Base-by-base conservation (phyloP, 2,113 vertebrate species). In the Gymnobelideus leadbeateri region DNA sequence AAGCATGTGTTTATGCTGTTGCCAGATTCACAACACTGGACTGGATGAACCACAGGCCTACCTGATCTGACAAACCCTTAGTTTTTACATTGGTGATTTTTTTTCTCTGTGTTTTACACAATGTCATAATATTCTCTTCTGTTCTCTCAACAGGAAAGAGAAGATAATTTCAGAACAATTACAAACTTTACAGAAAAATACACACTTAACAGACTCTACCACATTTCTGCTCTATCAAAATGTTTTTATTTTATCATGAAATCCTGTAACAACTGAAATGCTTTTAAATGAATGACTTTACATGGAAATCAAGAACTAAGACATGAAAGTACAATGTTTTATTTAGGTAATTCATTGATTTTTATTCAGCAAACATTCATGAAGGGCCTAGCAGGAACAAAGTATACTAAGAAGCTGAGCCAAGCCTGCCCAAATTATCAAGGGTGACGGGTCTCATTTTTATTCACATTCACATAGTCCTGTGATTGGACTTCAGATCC, bases 81-180 rank as follows among this genome's bases (percentile, higher is more conserved):
- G 52, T 49, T 95, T 94, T 8, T 93, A 49, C 24, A n/a, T 12
- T 28, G 21, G 25, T 90, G 10, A 5, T 4, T 90, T 25, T 11
- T 47, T 94, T 89, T 49, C 37, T 68, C 2, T 92, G n/a, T 90
- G 37, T 91, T 93, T 94, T 92, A 31, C 37, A n/a, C 23, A 19
- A 24, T 47, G n/a, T 61, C 89, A 53, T 49, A 92, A 57, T 91
- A 23, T 46, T 95, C 50, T 57, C 51, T n/a, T 94, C 95, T 96
- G 94, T 10, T 93, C 91, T 89, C 91, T 96, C 57, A 57, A 96
- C 94, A 98, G 98, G 97, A 93, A 49, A 57, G 37, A 96, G n/a
- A 89, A 50, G 1, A 31, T 16, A 90, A 43, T 37, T 3, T 25
- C 46, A 3, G n/a, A 92, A 47, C 31, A 91, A n/a, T 28, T 94